Evolutionary conservation across 2,797 vertebrate genomes (phyloP).

Genomic region (Astyanax mexicanus): DNA sequence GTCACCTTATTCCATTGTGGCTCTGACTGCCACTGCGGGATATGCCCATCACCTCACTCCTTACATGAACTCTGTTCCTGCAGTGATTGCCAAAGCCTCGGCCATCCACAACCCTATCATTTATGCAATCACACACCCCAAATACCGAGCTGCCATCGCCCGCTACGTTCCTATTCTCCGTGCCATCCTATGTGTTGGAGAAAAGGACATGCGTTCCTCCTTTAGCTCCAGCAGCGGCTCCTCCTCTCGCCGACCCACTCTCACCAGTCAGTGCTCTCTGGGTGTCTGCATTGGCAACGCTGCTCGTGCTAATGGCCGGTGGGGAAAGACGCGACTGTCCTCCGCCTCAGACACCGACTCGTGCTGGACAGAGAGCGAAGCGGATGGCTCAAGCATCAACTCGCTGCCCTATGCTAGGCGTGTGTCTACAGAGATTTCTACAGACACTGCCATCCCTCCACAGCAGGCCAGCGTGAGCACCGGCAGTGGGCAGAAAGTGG

Average conservation of each 20-base stretch:
- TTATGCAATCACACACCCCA: slow-evolving; percentile 86
- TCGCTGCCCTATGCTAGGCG: slow-evolving; percentile 63
- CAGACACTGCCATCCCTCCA: slow-evolving; percentile 54
- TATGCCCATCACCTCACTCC: slow-evolving; percentile 82
- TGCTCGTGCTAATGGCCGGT: slow-evolving; percentile 68
- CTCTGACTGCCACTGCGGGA: slow-evolving; percentile 84
- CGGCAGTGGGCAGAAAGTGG: slow-evolving; percentile 41
- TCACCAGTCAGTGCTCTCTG: slow-evolving; percentile 76
- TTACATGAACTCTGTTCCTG: slow-evolving; percentile 83
- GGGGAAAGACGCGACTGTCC: slow-evolving; percentile 67
- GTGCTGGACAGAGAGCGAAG: slow-evolving; percentile 79
- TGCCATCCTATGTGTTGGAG: slow-evolving; percentile 72
- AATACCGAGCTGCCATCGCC: slow-evolving; percentile 83
- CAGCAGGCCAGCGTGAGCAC: slow-evolving; percentile 20
- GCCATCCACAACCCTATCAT: slow-evolving; percentile 88
- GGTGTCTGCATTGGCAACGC: slow-evolving; percentile 60
- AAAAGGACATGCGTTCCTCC: slow-evolving; percentile 68
- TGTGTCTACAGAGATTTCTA: slow-evolving; percentile 62
- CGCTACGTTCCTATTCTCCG: slow-evolving; percentile 81
- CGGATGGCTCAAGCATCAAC: slow-evolving; percentile 63
- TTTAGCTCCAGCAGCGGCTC: slow-evolving; percentile 67
- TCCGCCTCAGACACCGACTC: slow-evolving; percentile 80
- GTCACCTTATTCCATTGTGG: slow-evolving; percentile 84
- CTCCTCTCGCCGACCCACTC: slow-evolving; percentile 72
- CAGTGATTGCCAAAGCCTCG: slow-evolving; percentile 86